Evolutionary conservation across 2,113 vertebrate species (phyloP), one percentile per base, ranked within the genome.

Genomic region (Oceanites oceanicus): DNA sequence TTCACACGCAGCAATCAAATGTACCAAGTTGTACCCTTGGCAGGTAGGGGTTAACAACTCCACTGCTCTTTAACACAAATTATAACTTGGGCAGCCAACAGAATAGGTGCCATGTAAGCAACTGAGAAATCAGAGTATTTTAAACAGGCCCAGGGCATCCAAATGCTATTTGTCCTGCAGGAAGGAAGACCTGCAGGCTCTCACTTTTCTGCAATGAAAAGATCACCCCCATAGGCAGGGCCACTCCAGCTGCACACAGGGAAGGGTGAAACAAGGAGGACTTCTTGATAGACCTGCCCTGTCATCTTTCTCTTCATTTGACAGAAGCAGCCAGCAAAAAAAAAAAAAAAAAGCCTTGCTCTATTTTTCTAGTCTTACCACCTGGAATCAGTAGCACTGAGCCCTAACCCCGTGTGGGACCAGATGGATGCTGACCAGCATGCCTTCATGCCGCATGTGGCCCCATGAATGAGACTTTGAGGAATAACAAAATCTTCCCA

Each of bases 381-480:
- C 10, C 44, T 38, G 44, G 52, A 59, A 32, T 3, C 9, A 47
- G 52, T 7, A 79, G 42, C 26, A 4, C 22, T 34, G 25, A 0
- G 0, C 44, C 40, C 29, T 17, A 50, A 70, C 13, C 40, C 25
- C 1, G 0, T 14, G 5, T 2, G 3, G 14, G 11, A 50, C 0
- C 2, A 2, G 44, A 29, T 1, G 4, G 68, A 63, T 59, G 30
- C 58, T 66, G 52, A 38, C 13, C 42, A 44, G 27, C 4, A 6
- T 7, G 15, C 17, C 32, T 62, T 27, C 12, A 11, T 14, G 22
- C 7, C 63, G 42, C 5, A 1, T 1, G 5, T 22, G 23, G n/a
- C 18, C 38, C 20, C 15, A 8, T 1, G 4, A 77, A 68, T 5
- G 10, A 79, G 25, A n/a, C 9, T 53, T n/a, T 10, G 65, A 74